A percentile compares a stretch with the other conserved stretches of the same genome.
Conservation (phyloP, 2,797 vertebrate genomes). For the Champsocephalus esox region DNA sequence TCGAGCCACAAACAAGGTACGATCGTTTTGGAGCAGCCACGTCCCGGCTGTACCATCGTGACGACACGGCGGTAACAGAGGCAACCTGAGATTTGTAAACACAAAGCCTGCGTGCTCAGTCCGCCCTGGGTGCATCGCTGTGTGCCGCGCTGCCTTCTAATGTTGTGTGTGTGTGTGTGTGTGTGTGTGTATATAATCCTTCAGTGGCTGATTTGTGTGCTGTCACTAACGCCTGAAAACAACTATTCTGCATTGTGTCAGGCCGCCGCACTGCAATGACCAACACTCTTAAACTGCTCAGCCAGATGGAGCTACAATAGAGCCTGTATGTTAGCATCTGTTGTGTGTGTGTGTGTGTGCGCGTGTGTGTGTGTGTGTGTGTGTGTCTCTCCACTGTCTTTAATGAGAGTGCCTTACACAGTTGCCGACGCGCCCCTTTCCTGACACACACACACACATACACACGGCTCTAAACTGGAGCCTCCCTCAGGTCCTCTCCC, state of each 20-base stretch:
- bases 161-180: constrained; percentile 11
- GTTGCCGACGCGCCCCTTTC: constrained; percentile 43
- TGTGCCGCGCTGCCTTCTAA: constrained; percentile 24
- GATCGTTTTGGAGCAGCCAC: neutral
- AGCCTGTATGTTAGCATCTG: constrained; percentile 42
- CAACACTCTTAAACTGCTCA: constrained; percentile 55
- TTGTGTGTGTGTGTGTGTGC: neutral
- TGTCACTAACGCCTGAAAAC: constrained; percentile 52
- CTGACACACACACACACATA: neutral
- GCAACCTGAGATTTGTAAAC: constrained; percentile 32
- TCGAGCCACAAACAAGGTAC: neutral
- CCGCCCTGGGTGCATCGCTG: constrained; percentile 9
- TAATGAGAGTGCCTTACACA: constrained; percentile 40
- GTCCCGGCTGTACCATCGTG: neutral
- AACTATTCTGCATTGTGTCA: constrained; percentile 48
- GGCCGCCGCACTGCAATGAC: constrained; percentile 31
- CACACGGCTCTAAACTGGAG: constrained; percentile 62
- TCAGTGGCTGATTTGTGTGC: constrained; percentile 10
- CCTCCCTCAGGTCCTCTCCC: constrained; percentile 69
- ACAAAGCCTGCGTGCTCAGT: neutral
- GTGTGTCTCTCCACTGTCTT: constrained; percentile 17
- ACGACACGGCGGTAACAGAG: neutral
- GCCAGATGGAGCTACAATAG: constrained; percentile 60
- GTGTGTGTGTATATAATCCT: constrained; percentile 1
- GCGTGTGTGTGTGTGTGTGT: too few species aligned